Evolutionary conservation across 2,113 vertebrate species (phyloP), one percentile per base, ranked within the genome.

Genomic region (Saguinus imperator): DNA sequence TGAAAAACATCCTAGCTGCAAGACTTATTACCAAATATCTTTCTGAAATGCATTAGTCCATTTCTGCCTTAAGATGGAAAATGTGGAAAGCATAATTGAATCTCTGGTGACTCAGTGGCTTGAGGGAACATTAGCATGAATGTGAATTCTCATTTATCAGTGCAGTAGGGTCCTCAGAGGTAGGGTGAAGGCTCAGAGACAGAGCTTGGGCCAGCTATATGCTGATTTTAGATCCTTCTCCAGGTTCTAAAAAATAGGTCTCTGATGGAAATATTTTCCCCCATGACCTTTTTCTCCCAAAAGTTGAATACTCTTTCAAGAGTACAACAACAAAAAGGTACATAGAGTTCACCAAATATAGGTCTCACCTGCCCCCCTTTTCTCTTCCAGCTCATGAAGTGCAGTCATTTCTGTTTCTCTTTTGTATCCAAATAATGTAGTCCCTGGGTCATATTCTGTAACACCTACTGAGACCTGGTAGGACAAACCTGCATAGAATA

Each of bases 71-170:
- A 25, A 82, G 87, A 72, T 32, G 43, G 32, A 25, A 45, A 32
- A 68, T 11, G 55, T 43, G 18, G 70, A 17, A 27, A 79, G 27
- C 12, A 27, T 91, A 58, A 77, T 58, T 93, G 64, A 76, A 58
- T 93, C 79, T 73, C 79, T 64, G 61, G 45, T 80, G 91, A 91
- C 72, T 95, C 43, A 72, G 48, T 40, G 45, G n/a, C 45, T 25
- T 21, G 27, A 9, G 14, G 57, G 23, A 94, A 37, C 12, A 50
- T 13, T 21, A 75, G 1, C 29, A 35, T 48, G 35, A 11, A 23
- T 35, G n/a, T 66, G 25, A 27, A 45, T 94, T 94, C 55, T 32
- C 61, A 80, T 68, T 48, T 58, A 72, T 76, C 84, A 80, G n/a
- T 7, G 20, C 5, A 27, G 32, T 3, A 9, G 37, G n/a, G 50